phyloP scores from a whole-genome alignment of 2,797 vertebrate genomes.

The Siniperca scherzeri region DNA sequence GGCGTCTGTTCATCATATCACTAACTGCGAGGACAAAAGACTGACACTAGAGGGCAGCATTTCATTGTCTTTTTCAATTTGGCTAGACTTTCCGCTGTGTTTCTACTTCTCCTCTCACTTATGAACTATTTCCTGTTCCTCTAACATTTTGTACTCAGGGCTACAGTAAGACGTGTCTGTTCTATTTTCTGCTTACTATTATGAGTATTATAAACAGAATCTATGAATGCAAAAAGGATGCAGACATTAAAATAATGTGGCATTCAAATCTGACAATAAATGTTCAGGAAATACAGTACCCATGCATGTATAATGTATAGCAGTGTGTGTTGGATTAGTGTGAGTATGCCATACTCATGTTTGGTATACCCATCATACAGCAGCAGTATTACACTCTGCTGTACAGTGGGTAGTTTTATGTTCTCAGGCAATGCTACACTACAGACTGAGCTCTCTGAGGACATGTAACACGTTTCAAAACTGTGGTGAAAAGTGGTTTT shows the following conservation, averaged over 20 bases:
- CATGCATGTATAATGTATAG: background rate
- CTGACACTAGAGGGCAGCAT: conserved; percentile 75
- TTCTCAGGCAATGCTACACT: background rate
- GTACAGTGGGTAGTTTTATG: background rate
- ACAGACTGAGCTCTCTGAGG: background rate
- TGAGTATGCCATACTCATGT: background rate
- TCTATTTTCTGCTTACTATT: background rate
- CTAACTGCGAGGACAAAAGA: conserved; percentile 50
- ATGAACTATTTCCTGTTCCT: background rate
- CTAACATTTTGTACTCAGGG: background rate
- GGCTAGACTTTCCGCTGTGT: background rate
- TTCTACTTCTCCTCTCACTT: background rate
- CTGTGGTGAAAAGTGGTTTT: background rate
- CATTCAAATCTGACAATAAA: background rate
- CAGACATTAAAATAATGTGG: background rate
- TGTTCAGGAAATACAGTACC: background rate
- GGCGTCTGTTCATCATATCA: conserved; percentile 6
- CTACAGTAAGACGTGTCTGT: background rate
- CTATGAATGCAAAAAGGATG: conserved; percentile 6
- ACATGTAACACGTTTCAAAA: background rate
- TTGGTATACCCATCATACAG: background rate
- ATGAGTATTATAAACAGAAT: background rate
- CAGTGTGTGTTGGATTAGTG: background rate
- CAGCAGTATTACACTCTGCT: background rate
- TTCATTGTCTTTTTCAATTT: conserved; percentile 39